Evolutionary conservation across 2,797 vertebrate genomes (phyloP).

Genomic region (Hafferia zeledoni): DNA sequence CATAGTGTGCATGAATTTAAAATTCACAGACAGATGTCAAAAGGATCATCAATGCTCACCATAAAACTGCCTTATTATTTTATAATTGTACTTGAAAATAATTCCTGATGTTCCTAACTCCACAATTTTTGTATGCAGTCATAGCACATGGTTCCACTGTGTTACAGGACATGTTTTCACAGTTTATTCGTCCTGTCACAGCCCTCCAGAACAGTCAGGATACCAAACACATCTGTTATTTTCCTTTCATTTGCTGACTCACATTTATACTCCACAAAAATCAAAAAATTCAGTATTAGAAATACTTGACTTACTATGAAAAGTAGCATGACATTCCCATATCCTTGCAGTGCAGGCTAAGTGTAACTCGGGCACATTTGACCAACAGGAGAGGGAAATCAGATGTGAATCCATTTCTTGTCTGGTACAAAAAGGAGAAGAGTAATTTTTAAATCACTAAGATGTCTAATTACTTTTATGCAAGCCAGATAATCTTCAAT

Average conservation of each 20-base stretch:
- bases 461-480: not conserved
- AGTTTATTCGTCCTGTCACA: not conserved
- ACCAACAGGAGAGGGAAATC: not conserved
- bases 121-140: not conserved
- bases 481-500: not conserved
- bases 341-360: not conserved
- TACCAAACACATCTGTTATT: not conserved
- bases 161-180: rapidly evolving
- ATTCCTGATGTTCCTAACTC: not conserved
- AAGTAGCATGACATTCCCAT: not conserved
- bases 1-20: not conserved
- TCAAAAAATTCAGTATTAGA: not conserved
- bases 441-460: not conserved
- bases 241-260: not conserved
- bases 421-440: not conserved
- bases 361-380: not conserved
- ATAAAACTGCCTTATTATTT: not conserved
- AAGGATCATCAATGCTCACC: not conserved
- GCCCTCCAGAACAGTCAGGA: not conserved
- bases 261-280: not conserved
- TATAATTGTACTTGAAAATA: not conserved
- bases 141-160: not conserved
- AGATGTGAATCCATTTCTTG: not conserved
- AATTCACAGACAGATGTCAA: not conserved
- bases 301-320: not conserved